phyloP scores from a whole-genome alignment of 2,888 invertebrate genomes.

The Erebia epiphron region DNA sequence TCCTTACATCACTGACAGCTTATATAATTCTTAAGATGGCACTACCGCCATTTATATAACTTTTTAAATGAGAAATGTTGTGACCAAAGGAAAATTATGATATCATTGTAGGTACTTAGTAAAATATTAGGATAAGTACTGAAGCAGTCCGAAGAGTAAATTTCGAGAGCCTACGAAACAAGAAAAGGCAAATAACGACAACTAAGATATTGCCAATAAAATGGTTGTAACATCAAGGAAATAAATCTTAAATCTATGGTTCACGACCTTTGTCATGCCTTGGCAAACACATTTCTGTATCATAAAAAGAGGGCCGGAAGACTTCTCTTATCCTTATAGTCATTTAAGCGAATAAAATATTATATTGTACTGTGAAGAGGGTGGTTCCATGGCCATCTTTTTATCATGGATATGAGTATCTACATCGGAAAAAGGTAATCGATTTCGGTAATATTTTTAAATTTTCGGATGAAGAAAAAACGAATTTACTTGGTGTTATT shows the following conservation, averaged over 20 bases:
- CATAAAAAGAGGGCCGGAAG: background rate
- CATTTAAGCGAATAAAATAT: too few species aligned
- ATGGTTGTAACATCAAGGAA: conserved; percentile 1
- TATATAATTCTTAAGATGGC: background rate
- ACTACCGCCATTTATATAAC: background rate
- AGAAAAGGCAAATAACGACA: conserved; percentile 12
- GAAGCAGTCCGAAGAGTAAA: background rate
- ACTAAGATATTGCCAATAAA: conserved; percentile 25
- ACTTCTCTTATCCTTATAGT: background rate
- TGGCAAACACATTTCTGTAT: background rate
- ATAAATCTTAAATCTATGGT: background rate
- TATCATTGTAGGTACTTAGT: conserved; percentile 3
- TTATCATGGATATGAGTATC: too few species aligned
- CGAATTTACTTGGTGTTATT: too few species aligned
- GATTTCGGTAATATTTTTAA: too few species aligned
- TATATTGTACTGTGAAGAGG: too few species aligned
- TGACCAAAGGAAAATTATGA: conserved; percentile 6
- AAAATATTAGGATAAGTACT: background rate
- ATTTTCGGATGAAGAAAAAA: too few species aligned
- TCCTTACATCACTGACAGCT: too few species aligned
- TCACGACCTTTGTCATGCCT: background rate
- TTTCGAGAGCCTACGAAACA: conserved; percentile 12
- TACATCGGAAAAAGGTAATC: too few species aligned
- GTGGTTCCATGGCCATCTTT: too few species aligned
- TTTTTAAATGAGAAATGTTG: conserved; percentile 16